Conservation (phyloP, 1,140 invertebrate genomes). For the Vollenhovia emeryi region DNA sequence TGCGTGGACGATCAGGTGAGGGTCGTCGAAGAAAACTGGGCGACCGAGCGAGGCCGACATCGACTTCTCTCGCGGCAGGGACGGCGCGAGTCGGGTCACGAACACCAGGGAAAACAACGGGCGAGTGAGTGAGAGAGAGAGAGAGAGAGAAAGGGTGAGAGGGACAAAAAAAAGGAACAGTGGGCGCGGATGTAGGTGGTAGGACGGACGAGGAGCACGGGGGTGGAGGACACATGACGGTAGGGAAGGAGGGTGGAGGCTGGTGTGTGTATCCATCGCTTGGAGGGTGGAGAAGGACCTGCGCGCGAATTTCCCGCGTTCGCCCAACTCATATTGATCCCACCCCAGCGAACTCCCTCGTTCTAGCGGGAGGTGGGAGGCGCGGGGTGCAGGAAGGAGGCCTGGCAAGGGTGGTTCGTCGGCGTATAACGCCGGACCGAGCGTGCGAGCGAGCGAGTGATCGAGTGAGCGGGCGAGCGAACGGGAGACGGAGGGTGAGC, state of each 20-base stretch:
- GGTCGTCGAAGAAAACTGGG: conserved; percentile 31
- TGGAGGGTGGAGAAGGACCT: conserved; percentile 80
- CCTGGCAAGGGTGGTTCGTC: conserved; percentile 65
- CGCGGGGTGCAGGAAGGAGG: neutral
- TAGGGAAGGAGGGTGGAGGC: conserved; percentile 18
- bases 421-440: conserved; percentile 58
- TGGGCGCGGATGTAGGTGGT: conserved; percentile 19
- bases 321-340: conserved; percentile 86
- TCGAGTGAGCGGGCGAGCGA: neutral
- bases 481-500: conserved; percentile 72
- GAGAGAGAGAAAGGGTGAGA: neutral
- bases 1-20: conserved; percentile 62
- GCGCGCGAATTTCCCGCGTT: conserved; percentile 86
- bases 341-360: conserved; percentile 78
- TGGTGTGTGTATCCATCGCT: conserved; percentile 59
- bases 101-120: conserved; percentile 15
- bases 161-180: neutral
- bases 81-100: conserved; percentile 41
- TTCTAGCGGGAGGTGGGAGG: conserved; percentile 47
- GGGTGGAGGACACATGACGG: conserved; percentile 4
- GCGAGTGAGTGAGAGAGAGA: neutral
- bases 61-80: conserved; percentile 34
- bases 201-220: neutral
- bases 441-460: conserved; percentile 41
- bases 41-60: conserved; percentile 39